These are phyloP conservation scores for Brachycybe producta DNA, from an alignment of 2,888 invertebrate species.

Conservation along the genomic window DNA sequence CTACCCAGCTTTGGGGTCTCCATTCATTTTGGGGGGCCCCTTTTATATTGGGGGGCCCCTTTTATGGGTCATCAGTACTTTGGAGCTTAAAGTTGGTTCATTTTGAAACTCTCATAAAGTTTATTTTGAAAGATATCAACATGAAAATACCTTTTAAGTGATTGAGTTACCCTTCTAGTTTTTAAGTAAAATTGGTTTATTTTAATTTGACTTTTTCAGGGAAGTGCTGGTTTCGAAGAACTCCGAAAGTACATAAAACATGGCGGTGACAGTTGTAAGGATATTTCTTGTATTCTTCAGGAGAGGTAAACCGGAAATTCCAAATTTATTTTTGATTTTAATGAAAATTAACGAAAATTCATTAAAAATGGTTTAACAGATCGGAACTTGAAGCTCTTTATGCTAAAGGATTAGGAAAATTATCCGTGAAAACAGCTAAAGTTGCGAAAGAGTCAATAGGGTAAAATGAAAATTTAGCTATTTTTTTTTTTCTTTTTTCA, in stretches of 20 bases:
- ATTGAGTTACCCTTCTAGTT: too few species aligned
- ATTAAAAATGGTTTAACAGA: conserved; percentile 42
- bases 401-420: conserved; percentile 75
- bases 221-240: conserved; percentile 85
- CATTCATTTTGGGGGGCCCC: too few species aligned
- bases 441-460: conserved; percentile 45
- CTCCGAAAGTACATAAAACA: conserved; percentile 82
- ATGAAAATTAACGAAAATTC: neutral
- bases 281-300: conserved; percentile 71
- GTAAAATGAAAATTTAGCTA: conserved; percentile 23
- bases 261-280: conserved; percentile 88
- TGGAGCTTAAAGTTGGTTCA: too few species aligned
- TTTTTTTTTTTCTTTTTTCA: neutral
- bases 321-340: conserved; percentile 19
- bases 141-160: too few species aligned
- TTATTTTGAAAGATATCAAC: too few species aligned
- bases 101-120: too few species aligned
- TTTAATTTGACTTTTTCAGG: conserved; percentile 43
- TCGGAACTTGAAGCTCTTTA: conserved; percentile 82
- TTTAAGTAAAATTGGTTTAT: neutral
- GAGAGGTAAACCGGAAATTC: too few species aligned
- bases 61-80: too few species aligned
- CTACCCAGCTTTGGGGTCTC: too few species aligned
- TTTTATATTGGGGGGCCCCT: too few species aligned
- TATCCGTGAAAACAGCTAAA: conserved; percentile 70